phyloP scores from a whole-genome alignment of 2,888 invertebrate species.

The Nesidiocoris tenuis region DNA sequence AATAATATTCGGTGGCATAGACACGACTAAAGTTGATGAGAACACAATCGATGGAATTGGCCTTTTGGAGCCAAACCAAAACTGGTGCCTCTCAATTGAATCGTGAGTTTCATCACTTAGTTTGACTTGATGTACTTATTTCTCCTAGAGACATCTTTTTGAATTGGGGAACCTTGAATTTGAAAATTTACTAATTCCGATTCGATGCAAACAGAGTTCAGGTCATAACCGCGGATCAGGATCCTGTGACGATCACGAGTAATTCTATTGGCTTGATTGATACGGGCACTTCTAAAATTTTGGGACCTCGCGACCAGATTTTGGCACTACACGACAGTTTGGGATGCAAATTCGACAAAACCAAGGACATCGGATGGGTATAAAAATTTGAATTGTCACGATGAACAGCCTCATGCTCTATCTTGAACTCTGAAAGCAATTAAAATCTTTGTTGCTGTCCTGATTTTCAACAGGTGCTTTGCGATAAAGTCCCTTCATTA shows the following conservation, averaged over 20 bases:
- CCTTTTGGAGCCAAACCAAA: background rate
- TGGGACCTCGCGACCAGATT: conserved; percentile 10
- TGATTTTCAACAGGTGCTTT: conserved; percentile 7
- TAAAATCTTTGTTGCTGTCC: too few relatives aligned
- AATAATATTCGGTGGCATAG: conserved; percentile 12
- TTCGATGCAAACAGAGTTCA: background rate
- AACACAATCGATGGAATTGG: background rate
- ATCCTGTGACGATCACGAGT: conserved; percentile 2
- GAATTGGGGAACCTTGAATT: too few relatives aligned
- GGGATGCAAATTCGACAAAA: conserved; percentile 15
- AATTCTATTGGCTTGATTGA: conserved; percentile 11
- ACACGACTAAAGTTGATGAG: conserved; percentile 8
- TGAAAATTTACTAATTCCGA: too few relatives aligned
- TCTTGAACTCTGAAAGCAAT: too few relatives aligned
- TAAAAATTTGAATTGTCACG: background rate
- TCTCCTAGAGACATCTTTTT: too few relatives aligned
- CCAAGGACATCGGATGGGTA: conserved; percentile 15
- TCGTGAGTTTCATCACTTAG: conserved; percentile 14
- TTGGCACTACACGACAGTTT: conserved; percentile 6
- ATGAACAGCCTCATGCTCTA: background rate
- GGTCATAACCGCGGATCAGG: background rate
- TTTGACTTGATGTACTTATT: too few relatives aligned
- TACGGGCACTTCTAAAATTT: conserved; percentile 1
- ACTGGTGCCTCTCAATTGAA: conserved; percentile 16
- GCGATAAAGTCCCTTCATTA: background rate